Conservation (phyloP, 2,888 invertebrate species). For the Ferrisia virgata region DNA sequence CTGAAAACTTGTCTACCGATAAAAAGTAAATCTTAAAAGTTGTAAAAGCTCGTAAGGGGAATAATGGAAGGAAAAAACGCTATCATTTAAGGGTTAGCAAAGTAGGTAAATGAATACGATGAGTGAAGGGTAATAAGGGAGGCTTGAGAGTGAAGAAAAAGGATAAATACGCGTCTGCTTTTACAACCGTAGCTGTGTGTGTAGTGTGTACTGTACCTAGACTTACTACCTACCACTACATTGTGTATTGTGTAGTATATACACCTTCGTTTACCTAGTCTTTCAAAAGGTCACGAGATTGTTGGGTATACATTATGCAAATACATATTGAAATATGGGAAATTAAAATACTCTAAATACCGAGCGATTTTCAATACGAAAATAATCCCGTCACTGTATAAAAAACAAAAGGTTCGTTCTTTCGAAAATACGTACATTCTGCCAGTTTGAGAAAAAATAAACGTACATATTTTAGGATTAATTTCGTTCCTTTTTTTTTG, state of each 20-base stretch:
- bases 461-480: neutral
- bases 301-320: neutral
- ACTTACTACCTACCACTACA: too few species aligned
- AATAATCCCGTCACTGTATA: neutral
- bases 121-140: neutral
- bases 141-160: too few species aligned
- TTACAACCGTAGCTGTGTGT: neutral
- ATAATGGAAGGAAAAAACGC: neutral
- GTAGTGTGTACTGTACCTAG: too few species aligned
- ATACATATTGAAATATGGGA: neutral
- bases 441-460: neutral
- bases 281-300: slow-evolving; percentile 3
- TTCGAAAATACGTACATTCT: neutral
- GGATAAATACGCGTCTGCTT: neutral
- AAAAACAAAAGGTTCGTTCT: neutral
- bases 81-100: neutral
- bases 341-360: slow-evolving; percentile 9
- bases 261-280: too few species aligned
- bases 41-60: neutral
- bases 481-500: neutral
- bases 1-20: neutral
- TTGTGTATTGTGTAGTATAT: too few species aligned
- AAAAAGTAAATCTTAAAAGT: neutral
- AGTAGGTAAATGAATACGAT: neutral
- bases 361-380: neutral